phyloP scores from a whole-genome alignment of 53 echinoderm and acorn worm species.

The Astropecten irregularis region DNA sequence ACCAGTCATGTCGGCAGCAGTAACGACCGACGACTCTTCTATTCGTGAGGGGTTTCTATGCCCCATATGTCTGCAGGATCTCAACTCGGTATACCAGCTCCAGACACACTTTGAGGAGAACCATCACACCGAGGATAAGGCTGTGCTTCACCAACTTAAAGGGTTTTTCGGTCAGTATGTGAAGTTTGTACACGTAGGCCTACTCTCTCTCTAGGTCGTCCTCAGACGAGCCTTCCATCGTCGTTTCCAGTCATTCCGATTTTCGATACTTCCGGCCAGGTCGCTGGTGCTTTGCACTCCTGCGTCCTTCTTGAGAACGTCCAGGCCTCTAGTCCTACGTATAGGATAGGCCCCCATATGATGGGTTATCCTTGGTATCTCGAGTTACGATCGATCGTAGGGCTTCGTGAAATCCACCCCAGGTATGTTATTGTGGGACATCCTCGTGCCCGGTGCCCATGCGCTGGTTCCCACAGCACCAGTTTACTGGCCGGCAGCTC shows the following conservation, averaged over 20 bases:
- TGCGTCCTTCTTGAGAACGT: too few relatives aligned
- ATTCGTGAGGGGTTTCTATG: constrained; percentile 91
- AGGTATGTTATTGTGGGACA: too few relatives aligned
- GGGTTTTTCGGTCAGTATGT: constrained; percentile 81
- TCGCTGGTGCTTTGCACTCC: background rate
- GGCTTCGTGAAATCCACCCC: too few relatives aligned
- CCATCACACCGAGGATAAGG: constrained; percentile 79
- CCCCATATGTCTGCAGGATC: constrained; percentile 87
- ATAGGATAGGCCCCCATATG: background rate
- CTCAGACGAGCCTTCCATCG: too few relatives aligned
- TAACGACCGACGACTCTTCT: constrained; percentile 55
- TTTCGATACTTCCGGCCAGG: too few relatives aligned
- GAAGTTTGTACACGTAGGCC: background rate
- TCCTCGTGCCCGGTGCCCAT: too few relatives aligned
- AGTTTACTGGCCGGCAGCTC: too few relatives aligned
- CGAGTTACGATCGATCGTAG: too few relatives aligned
- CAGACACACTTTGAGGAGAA: constrained; percentile 88
- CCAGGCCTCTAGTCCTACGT: background rate
- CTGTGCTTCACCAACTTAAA: constrained; percentile 69
- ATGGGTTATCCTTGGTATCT: too few relatives aligned
- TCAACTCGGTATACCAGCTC: constrained; percentile 79
- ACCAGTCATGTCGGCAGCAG: constrained; percentile 32
- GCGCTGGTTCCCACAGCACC: too few relatives aligned
- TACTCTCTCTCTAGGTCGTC: too few relatives aligned
- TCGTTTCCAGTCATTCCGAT: too few relatives aligned